Conservation (phyloP, 2,113 vertebrate species). For the Chinchilla lanigera region DNA sequence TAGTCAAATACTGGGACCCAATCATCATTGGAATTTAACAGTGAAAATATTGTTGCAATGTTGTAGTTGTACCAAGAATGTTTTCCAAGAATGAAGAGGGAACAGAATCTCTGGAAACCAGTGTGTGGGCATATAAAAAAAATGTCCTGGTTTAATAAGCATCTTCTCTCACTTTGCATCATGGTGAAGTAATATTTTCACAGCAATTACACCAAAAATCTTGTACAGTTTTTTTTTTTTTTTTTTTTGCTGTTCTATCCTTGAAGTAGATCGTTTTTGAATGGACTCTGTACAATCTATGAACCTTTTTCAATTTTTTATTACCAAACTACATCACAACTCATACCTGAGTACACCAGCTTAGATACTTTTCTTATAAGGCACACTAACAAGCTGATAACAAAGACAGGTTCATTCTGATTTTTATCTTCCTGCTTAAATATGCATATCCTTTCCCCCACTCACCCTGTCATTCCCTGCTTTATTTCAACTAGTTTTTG, state of each 20-base stretch:
- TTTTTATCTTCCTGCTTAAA: background rate
- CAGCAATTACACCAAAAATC: background rate
- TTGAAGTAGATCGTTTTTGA: background rate
- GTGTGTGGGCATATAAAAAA: background rate
- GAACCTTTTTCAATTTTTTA: background rate
- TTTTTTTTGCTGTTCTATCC: background rate
- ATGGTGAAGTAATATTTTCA: background rate
- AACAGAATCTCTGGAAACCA: background rate
- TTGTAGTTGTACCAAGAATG: background rate
- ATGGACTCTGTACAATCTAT: too few relatives aligned
- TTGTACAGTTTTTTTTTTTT: background rate
- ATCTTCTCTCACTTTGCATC: background rate
- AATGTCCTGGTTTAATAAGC: background rate
- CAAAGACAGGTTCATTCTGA: background rate
- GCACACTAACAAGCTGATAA: background rate
- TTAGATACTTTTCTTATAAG: background rate
- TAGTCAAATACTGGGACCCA: background rate
- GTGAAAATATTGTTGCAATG: background rate
- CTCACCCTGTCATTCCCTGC: background rate
- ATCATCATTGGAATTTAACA: background rate
- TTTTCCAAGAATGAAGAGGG: background rate
- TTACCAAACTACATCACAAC: background rate
- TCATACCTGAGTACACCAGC: accelerated
- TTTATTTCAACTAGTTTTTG: constrained; percentile 2
- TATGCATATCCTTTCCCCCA: background rate